Base-by-base conservation (phyloP, 2,797 vertebrate species). In the Xiphophorus birchmanni region DNA sequence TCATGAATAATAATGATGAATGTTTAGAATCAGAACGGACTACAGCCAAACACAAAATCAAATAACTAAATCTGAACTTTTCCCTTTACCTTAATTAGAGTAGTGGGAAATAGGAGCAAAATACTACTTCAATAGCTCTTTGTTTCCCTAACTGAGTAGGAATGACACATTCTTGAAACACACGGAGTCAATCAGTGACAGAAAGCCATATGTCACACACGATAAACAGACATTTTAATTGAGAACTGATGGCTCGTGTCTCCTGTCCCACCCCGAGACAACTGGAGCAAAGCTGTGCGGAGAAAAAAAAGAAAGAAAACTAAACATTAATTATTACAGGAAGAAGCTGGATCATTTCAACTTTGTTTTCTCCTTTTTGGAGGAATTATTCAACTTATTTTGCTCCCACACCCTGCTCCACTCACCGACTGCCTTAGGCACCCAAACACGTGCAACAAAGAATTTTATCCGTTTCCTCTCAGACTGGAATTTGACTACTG, bases 171-270 rank as follows among this genome's bases (percentile, higher is more conserved):
- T 88, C 67, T 63, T 32, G 78, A 86, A 77, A 90, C 92, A 94
- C 73, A 90, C 92, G 93, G 89, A 87, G 87, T 84, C 77, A 80
- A 91, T 93, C 87, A 92, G 75, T 73, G 80, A 73, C 52, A 77
- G 81, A 88, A 81, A 88, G 79, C 76, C 67, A 78, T 84, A 85
- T 76, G 82, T 80, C 52, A 77, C 77, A 89, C 76, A 93, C 5
- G 26, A 90, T 87, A 89, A 93, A 90, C 79, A 89, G 65, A 82
- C 73, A 84, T 91, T 86, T 92, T 93, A 91, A 95, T 93, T 89
- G 78, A 83, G 88, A 94, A 85, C 89, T 84, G 83, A 86, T 95
- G 94, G 82, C 83, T 88, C 58, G 40, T 69, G 83, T 84, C 84
- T 90, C 42, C 71, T 78, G 69, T 58, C 76, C 18, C 75, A 83